These are phyloP conservation scores for Halocaridina rubra DNA, from an alignment of 2,888 invertebrate genomes.

Conservation along the genomic window DNA sequence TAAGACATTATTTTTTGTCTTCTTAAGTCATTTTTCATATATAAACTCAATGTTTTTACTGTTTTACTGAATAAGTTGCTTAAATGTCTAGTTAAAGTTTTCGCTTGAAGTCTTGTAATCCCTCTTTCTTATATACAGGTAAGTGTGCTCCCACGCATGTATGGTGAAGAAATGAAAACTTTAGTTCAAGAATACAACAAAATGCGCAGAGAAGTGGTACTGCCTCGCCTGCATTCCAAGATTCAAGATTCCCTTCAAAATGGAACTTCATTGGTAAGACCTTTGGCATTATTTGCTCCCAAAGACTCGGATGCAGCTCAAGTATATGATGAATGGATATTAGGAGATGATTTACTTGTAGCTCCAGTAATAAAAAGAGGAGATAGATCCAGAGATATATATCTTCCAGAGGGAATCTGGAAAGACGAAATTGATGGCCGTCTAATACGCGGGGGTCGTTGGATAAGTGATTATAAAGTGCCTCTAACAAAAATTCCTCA, in stretches of 20 bases:
- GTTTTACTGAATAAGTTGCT: no score
- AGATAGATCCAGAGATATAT: constrained; percentile 32
- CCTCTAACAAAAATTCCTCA: constrained; percentile 44
- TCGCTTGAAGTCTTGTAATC: background rate
- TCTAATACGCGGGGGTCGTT: constrained; percentile 85
- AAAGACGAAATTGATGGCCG: constrained; percentile 90
- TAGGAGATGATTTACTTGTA: constrained; percentile 52
- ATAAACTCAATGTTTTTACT: no score
- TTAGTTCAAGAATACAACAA: constrained; percentile 1
- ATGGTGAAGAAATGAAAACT: constrained; percentile 19
- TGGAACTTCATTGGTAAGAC: constrained; percentile 38
- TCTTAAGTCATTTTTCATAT: no score
- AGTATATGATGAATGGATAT: constrained; percentile 53
- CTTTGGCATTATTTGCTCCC: constrained; percentile 43
- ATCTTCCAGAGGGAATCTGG: constrained; percentile 59
- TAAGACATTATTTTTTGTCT: background rate
- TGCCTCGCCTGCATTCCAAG: constrained; percentile 42
- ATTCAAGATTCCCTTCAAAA: constrained; percentile 19
- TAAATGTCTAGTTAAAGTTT: no score
- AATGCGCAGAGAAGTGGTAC: constrained; percentile 32
- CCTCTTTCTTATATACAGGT: constrained; percentile 15
- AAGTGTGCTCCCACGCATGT: constrained; percentile 42
- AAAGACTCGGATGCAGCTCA: constrained; percentile 32
- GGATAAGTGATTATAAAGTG: constrained; percentile 89
- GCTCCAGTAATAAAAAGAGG: constrained; percentile 46